Evolutionary conservation across 2,113 vertebrate species (phyloP).

Genomic region (Anolis sagrei): DNA sequence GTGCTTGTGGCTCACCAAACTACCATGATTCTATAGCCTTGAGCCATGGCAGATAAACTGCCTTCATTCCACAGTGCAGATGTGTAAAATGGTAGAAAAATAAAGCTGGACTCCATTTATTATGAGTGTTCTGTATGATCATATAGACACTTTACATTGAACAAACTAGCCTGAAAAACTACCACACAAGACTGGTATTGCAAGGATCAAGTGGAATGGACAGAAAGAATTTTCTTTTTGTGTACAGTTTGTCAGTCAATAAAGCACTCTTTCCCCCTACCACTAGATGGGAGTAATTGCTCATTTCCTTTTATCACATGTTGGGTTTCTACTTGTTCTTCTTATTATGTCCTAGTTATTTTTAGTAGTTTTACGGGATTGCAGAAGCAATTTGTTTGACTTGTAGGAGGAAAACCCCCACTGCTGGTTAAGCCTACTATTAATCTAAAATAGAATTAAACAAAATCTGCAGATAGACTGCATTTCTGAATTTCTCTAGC

Average conservation of each 20-base stretch:
- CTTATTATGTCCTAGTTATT: background rate
- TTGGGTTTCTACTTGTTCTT: background rate
- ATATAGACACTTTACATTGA: background rate
- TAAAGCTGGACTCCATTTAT: background rate
- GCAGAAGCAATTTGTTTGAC: background rate
- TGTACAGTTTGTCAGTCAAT: too few species aligned
- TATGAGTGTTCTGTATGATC: background rate
- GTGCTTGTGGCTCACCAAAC: too few species aligned
- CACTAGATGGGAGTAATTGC: slow-evolving; percentile 48
- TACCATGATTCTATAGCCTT: too few species aligned
- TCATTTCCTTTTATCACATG: background rate
- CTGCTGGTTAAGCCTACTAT: background rate
- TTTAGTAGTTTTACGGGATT: background rate
- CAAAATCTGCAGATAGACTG: background rate
- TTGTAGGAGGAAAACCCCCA: background rate
- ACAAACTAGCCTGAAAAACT: background rate
- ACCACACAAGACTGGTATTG: too few species aligned
- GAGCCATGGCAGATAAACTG: too few species aligned
- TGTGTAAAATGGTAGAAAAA: background rate
- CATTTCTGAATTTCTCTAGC: background rate
- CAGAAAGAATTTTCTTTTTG: background rate
- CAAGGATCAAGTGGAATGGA: background rate
- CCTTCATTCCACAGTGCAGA: background rate
- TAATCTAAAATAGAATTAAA: background rate
- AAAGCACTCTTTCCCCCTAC: background rate